phyloP scores from a whole-genome alignment of 1,140 invertebrate genomes.

The Rhynchophorus ferrugineus region DNA sequence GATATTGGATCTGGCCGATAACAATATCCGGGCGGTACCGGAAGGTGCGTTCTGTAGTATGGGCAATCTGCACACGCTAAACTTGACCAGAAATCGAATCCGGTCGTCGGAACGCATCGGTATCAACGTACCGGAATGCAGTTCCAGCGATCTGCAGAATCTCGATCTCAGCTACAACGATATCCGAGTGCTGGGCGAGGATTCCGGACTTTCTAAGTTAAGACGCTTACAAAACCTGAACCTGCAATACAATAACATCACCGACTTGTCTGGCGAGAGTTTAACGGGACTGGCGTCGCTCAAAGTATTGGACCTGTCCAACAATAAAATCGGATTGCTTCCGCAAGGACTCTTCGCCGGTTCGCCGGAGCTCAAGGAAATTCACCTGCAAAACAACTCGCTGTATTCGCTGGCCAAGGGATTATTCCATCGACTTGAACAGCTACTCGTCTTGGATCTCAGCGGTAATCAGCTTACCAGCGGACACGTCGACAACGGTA shows the following conservation, averaged over 20 bases:
- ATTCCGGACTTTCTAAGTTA: conserved; percentile 63
- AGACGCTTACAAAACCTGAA: conserved; percentile 67
- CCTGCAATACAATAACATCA: conserved; percentile 75
- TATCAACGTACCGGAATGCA: conserved; percentile 46
- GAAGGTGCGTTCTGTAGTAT: conserved; percentile 68
- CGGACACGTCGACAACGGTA: conserved; percentile 71
- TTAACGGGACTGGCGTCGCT: conserved; percentile 67
- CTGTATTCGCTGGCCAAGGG: conserved; percentile 69
- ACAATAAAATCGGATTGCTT: conserved; percentile 68
- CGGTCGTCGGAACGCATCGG: conserved; percentile 65
- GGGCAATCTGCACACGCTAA: conserved; percentile 69
- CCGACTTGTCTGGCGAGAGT: conserved; percentile 68
- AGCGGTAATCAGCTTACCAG: conserved; percentile 79
- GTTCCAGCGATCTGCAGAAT: conserved; percentile 55
- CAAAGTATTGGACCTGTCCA: conserved; percentile 73
- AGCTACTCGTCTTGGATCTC: conserved; percentile 77
- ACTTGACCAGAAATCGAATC: conserved; percentile 75
- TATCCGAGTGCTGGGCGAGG: conserved; percentile 58
- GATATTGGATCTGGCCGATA: conserved; percentile 69
- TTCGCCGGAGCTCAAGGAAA: conserved; percentile 69
- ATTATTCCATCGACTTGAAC: conserved; percentile 75
- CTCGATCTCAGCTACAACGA: conserved; percentile 76
- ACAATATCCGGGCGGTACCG: conserved; percentile 71
- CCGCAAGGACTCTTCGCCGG: conserved; percentile 72
- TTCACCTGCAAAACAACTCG: conserved; percentile 74